Evolutionary conservation across 2,888 invertebrate genomes (phyloP), one percentile per base, ranked within the genome.

Genomic region (Oxycera nigricornis): DNA sequence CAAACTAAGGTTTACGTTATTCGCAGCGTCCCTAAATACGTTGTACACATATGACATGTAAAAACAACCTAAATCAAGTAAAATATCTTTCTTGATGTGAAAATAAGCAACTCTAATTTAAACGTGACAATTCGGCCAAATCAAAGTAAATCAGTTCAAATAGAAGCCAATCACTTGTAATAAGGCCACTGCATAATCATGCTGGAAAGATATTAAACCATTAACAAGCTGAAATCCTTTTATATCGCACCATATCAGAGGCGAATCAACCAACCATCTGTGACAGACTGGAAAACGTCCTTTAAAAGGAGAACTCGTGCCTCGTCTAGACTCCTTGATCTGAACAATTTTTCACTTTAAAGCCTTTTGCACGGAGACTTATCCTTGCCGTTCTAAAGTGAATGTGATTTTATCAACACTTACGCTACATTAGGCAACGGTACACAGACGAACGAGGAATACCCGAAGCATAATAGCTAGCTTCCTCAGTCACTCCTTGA

Each of bases 321-420:
- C 11, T 20, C 31, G 70, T 70, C 70, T 70, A 70, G 55, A 70
- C 70, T 52, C 30, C 30, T 70, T 55, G 70, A 70, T 70, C 17
- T 55, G 52, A n/a, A 55, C 52, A 52, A 70, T 70, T 70, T 55
- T 70, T 35, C 70, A 70, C 70, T 70, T 70, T 70, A 46, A 68
- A 68, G 50, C 68, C 22, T 35, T 20, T 20, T 22, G 22, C 31
- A 50, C 30, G 11, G 17, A 30, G 68, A 17, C 55, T 70, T 39
- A 31, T 70, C 46, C 52, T 4, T 70, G 52, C 31, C 70, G 55
- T 70, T n/a, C 31, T 70, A 31, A 31, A 30, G 70, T 70, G 70
- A 70, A 52, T 68, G 46, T 22, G 70, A 70, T 70, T 70, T 70
- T 70, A 70, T 70, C 70, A 70, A 70, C 70, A 55, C 52, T 70